Conservation (phyloP, 2,888 invertebrate species). For the Auanema sp. region DNA sequence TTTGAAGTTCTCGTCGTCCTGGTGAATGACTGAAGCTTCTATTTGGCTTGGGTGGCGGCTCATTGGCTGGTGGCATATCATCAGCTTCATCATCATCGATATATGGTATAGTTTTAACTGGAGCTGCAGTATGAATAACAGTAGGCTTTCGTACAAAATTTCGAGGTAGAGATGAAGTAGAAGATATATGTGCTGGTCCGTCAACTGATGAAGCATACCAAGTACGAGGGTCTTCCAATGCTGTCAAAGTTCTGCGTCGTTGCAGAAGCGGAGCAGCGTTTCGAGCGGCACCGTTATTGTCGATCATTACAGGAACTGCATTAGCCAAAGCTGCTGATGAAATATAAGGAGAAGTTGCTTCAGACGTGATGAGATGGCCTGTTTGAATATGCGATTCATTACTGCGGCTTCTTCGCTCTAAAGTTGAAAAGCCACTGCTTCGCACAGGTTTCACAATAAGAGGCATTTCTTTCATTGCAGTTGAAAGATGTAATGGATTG, state of each 20-base stretch:
- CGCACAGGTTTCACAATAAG: constrained; percentile 47
- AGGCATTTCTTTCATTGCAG: constrained; percentile 21
- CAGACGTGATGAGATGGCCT: neutral
- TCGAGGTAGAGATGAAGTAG: constrained; percentile 32
- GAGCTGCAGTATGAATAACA: constrained; percentile 38
- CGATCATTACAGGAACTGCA: neutral
- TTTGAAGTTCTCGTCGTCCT: no score
- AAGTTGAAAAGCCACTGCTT: constrained; percentile 2
- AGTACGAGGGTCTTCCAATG: constrained; percentile 24
- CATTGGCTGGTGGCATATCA: neutral
- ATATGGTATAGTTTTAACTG: constrained; percentile 38
- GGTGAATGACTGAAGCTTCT: neutral
- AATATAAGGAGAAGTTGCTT: no score
- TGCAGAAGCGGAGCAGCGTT: neutral
- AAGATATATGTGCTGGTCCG: constrained; percentile 5
- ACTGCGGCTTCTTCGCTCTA: constrained; percentile 16
- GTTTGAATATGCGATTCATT: constrained; percentile 4
- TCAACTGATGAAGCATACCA: constrained; percentile 41
- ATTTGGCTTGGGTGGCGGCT: constrained; percentile 18
- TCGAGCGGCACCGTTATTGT: no score
- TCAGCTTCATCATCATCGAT: constrained; percentile 36
- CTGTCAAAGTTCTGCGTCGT: constrained; percentile 23
- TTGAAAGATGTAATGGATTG: neutral
- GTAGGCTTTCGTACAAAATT: constrained; percentile 35
- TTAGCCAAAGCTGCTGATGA: neutral